phyloP scores from a whole-genome alignment of 2,113 vertebrate genomes.

The Micronycteris hirsuta region DNA sequence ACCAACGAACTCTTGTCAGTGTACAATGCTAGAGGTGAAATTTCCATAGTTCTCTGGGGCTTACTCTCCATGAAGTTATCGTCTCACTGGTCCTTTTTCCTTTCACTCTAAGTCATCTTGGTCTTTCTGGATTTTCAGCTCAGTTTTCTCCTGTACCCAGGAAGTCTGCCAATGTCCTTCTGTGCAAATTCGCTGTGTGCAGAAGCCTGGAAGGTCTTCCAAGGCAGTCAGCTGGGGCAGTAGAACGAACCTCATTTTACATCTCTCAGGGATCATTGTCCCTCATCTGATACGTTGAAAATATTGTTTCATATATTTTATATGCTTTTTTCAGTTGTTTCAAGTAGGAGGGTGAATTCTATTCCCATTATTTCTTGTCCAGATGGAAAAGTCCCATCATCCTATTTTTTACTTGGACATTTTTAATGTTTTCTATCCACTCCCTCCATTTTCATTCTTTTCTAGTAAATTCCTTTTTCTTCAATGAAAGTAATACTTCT shows the following conservation, averaged over 20 bases:
- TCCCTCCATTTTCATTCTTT: neutral
- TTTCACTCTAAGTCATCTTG: neutral
- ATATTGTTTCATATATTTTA: neutral
- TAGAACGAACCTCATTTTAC: neutral
- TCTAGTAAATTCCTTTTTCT: neutral
- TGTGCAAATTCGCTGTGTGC: neutral
- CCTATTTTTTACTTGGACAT: neutral
- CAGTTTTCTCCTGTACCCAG: neutral
- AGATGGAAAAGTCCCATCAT: neutral
- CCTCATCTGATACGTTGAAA: neutral
- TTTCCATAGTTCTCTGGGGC: neutral
- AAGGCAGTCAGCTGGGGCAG: neutral
- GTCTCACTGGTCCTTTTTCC: neutral
- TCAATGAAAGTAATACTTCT: neutral
- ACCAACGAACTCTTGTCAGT: neutral
- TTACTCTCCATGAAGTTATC: neutral
- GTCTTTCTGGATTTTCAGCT: neutral
- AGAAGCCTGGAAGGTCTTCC: neutral
- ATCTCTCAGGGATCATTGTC: neutral
- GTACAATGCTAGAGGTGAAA: neutral
- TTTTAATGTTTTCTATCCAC: neutral
- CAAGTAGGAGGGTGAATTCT: neutral
- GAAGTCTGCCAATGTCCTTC: neutral
- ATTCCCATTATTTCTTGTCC: neutral
- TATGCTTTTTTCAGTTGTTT: neutral